Conservation (phyloP, 2,888 invertebrate species). For the Ganaspis brasiliensis region DNA sequence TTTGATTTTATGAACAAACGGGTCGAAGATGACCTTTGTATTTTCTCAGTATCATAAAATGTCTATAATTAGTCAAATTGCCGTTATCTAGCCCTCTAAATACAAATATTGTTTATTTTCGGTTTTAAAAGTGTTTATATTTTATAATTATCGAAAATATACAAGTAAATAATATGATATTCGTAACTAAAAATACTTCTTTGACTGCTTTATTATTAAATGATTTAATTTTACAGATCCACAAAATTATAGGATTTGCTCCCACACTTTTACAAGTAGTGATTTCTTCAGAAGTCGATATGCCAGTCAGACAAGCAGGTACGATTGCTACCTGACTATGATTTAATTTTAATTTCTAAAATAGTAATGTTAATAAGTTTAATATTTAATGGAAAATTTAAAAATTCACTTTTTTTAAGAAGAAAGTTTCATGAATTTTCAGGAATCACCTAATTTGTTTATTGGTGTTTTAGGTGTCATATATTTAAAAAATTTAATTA, state of each 20-base stretch:
- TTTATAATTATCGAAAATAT: too few relatives aligned
- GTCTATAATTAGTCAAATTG: too few relatives aligned
- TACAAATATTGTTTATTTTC: too few relatives aligned
- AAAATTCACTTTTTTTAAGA: neutral
- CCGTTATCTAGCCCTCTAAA: too few relatives aligned
- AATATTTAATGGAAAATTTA: neutral
- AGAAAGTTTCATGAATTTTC: neutral
- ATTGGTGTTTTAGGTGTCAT: constrained; percentile 85
- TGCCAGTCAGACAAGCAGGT: constrained; percentile 96
- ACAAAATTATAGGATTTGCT: constrained; percentile 98
- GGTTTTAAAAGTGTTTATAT: too few relatives aligned
- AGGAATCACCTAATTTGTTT: constrained; percentile 36
- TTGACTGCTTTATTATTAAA: constrained; percentile 33
- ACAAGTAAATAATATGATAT: too few relatives aligned
- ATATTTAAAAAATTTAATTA: constrained; percentile 96
- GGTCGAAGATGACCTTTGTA: too few relatives aligned
- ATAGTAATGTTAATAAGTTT: too few relatives aligned
- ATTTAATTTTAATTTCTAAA: too few relatives aligned
- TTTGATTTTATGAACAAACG: too few relatives aligned
- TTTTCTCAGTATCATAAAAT: too few relatives aligned
- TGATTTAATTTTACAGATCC: constrained; percentile 84
- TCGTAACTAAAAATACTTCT: neutral
- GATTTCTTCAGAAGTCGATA: constrained; percentile 93
- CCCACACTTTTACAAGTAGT: constrained; percentile 96
- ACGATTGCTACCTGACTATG: constrained; percentile 59